phyloP scores from a whole-genome alignment of 2,888 invertebrate species.

The Ceriagrion tenellum region DNA sequence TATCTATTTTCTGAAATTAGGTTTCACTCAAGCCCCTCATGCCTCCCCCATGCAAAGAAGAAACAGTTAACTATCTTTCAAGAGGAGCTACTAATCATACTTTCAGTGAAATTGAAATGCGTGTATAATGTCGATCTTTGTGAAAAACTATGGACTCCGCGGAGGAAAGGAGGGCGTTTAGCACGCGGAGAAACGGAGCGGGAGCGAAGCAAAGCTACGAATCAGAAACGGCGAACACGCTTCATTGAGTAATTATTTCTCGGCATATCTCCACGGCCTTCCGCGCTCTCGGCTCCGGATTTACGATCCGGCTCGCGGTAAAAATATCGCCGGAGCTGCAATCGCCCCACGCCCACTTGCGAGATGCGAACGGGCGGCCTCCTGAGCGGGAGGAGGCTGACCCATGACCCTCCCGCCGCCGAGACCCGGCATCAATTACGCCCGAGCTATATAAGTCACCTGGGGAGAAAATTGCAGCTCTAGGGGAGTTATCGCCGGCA shows the following conservation, averaged over 20 bases:
- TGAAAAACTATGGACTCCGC: neutral
- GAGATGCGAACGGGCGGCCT: neutral
- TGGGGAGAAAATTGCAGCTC: slow-evolving; percentile 42
- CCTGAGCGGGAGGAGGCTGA: slow-evolving; percentile 24
- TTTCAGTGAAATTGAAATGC: neutral
- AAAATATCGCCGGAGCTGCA: neutral
- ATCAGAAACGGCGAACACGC: neutral
- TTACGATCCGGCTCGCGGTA: neutral
- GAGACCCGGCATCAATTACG: slow-evolving; percentile 46
- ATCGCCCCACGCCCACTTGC: neutral
- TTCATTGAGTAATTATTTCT: slow-evolving; percentile 26
- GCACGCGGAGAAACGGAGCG: neutral
- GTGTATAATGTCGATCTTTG: neutral
- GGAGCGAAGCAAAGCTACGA: neutral
- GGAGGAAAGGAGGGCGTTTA: neutral
- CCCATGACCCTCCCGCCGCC: slow-evolving; percentile 25
- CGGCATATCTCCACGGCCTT: neutral
- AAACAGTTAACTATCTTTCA: no score
- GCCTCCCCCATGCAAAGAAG: no score
- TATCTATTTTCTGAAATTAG: no score
- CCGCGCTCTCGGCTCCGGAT: neutral
- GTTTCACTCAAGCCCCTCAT: no score
- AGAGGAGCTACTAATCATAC: neutral
- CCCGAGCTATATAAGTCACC: slow-evolving; percentile 40
- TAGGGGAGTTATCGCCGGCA: neutral